Base-by-base conservation (phyloP, 2,888 invertebrate species). In the Laothoe populi region DNA sequence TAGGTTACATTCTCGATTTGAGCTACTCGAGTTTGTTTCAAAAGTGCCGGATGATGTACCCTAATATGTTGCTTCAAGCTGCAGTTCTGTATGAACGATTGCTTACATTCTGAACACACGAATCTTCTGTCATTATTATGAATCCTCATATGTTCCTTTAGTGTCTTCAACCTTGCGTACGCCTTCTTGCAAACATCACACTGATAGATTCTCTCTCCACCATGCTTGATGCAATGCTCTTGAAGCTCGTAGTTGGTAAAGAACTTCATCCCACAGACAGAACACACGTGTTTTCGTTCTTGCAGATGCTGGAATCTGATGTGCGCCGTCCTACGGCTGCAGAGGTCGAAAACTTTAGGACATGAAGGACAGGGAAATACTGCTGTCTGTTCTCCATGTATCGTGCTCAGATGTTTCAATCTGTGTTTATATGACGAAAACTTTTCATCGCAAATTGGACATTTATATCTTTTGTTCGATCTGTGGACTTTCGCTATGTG, bases 231-330 rank as follows among this genome's bases (percentile, higher is more conserved):
- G 57, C 92, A 88, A 74, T 94, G 94, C 64, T 93, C 93, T 40
- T 93, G 93, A 26, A 94, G 77, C 65, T 94, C 94, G 60, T 93
- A 93, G 60, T 94, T 94, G 0, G 92, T 90, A 64, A 93, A 93
- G 68, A 94, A 94, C 70, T 93, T 92, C 84, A 92, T 93, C 0
- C 91, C 88, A 57, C 94, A 94, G 1, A 89, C 83, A 0, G 87
- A 76, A 68, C 94, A 94, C 0, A 92, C 78, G 64, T 93, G 93
- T 42, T 90, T 94, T 63, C 86, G 82, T 70, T 87, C 94, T 74
- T 85, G 93, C 60, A 86, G 76, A 70, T 88, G 94, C 72, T 84
- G 89, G 44, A 86, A 88, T 4, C 86, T 77, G 19, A 92, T 85
- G 62, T 93, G 93, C 0, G 89, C 86, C 0, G 90, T 92, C 7